Evolutionary conservation across 2,888 invertebrate genomes (phyloP).

Genomic region (Drosophila kuntzei): DNA sequence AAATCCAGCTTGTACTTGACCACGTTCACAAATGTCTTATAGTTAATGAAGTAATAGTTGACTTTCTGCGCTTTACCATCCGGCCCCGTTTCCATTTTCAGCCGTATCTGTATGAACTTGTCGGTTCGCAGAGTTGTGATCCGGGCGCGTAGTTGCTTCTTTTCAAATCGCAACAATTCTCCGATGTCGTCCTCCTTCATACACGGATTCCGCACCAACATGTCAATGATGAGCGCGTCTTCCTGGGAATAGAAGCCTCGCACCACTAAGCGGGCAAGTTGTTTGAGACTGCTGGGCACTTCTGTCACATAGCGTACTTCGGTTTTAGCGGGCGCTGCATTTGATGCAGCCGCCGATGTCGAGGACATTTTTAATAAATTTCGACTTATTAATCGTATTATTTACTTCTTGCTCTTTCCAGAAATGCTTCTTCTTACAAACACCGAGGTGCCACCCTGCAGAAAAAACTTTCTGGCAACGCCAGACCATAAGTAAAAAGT

Average conservation of each 20-base stretch:
- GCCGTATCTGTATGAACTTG: conserved; percentile 95
- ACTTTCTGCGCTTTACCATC: conserved; percentile 98
- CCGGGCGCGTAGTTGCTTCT: conserved; percentile 95
- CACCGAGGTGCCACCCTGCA: not conserved
- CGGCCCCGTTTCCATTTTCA: conserved; percentile 96
- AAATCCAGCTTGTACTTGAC: conserved; percentile 98
- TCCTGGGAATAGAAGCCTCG: conserved; percentile 97
- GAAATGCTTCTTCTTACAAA: conserved; percentile 24
- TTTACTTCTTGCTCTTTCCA: conserved; percentile 14
- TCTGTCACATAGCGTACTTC: conserved; percentile 94
- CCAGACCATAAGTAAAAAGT: too few species aligned
- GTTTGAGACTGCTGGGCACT: conserved; percentile 96
- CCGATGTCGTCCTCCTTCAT: conserved; percentile 95
- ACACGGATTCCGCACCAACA: conserved; percentile 98
- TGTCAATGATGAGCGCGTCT: conserved; percentile 97
- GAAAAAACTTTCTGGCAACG: too few species aligned
- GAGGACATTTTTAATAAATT: conserved; percentile 58
- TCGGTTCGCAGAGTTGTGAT: conserved; percentile 95
- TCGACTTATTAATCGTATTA: conserved; percentile 9
- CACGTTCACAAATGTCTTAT: conserved; percentile 98
- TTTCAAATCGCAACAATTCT: conserved; percentile 96
- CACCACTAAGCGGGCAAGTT: conserved; percentile 95
- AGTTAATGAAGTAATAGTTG: conserved; percentile 99
- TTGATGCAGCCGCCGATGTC: conserved; percentile 68
- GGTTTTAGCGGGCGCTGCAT: conserved; percentile 85